Evolutionary conservation across 2,888 invertebrate genomes (phyloP), one percentile per base, ranked within the genome.

Genomic region (Tanytarsus gracilentus): DNA sequence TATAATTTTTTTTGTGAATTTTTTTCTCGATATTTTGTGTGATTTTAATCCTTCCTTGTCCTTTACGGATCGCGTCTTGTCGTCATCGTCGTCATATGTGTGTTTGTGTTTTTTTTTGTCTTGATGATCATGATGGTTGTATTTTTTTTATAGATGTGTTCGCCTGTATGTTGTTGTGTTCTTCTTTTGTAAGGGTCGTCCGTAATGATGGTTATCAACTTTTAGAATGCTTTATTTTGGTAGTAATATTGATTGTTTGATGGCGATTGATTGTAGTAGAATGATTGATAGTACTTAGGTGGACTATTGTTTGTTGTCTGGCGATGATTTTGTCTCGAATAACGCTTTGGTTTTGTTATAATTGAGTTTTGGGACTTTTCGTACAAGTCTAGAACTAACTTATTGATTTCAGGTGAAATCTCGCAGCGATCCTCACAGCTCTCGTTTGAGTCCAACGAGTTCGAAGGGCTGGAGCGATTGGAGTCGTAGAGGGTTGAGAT

Each of bases 401-500:
- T 60, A 27, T 50, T 60, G 33, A 60, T 30, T 33, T 60, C 60
- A 1, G 60, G 60, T 14, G 60, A 50, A 50, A 60, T 49, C 40
- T 60, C 60, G 18, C 21, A 50, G 18, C 60, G 48, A 16, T 49
- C 30, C 16, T 60, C 52, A 4, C 26, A 7, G 9, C 51, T 44
- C 14, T 61, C 62, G 9, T 62, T 51, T 26, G 64, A 63, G 36
- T 63, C 63, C 11, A 62, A n/a, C 59, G 61, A 62, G 14, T 56
- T 48, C 18, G 62, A 61, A 53, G 64, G 63, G 56, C 63, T 64
- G 23, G 55, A 39, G 29, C 64, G 61, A 52, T 50, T 59, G 50
- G 61, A 33, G 60, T 62, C 77, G 68, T 76, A 80, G 7, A 81
- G 69, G 1, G 80, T 77, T 64, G 81, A 81, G 64, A 81, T 80